phyloP scores from a whole-genome alignment of 2,113 vertebrate species.

The Puma concolor region DNA sequence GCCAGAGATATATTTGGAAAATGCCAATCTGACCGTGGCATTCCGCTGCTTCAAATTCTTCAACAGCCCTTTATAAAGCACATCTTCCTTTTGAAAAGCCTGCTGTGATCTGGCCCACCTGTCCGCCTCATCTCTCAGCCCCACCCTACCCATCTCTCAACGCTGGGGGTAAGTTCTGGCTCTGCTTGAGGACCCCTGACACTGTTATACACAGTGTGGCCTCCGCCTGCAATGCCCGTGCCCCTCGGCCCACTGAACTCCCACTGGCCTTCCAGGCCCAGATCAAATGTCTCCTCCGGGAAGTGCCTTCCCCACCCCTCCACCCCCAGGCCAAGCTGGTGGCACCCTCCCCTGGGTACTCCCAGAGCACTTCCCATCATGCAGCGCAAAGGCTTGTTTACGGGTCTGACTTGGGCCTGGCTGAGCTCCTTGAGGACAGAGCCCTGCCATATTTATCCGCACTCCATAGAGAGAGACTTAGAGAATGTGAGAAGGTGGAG shows the following conservation, averaged over 20 bases:
- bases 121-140: neutral
- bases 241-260: neutral
- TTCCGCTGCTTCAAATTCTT: neutral
- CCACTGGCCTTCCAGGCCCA: neutral
- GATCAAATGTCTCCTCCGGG: neutral
- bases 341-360: neutral
- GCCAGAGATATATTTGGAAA: neutral
- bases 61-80: neutral
- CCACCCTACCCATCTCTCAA: neutral
- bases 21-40: neutral
- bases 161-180: neutral
- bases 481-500: slow-evolving; percentile 40
- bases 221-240: neutral
- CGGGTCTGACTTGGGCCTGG: neutral
- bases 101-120: neutral
- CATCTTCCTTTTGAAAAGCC: neutral
- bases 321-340: neutral
- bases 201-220: neutral
- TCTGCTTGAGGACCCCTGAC: neutral
- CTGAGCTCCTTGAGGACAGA: slow-evolving; percentile 54
- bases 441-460: slow-evolving; percentile 57
- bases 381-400: slow-evolving; percentile 28
- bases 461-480: slow-evolving; percentile 2
- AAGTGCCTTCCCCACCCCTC: neutral
- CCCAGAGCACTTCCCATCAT: neutral